A percentile compares a stretch with the other conserved stretches of the same genome.
Conservation (phyloP, 37 sponge, comb jelly and placozoan species). For the Chondrilla cf. caribensis region DNA sequence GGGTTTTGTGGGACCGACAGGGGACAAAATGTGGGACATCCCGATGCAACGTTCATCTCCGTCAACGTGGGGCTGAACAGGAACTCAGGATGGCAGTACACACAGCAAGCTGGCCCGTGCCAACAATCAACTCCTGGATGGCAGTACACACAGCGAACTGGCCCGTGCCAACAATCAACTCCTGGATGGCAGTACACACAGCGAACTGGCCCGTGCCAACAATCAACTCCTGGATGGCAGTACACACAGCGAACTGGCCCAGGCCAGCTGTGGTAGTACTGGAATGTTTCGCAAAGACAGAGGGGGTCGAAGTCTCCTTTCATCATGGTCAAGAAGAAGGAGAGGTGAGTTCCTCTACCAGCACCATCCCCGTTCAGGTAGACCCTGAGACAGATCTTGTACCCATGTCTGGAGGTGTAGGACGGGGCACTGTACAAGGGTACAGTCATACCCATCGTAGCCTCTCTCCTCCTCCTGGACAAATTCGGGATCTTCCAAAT, state of each 20-base stretch:
- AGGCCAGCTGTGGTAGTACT: slow-evolving; percentile 65
- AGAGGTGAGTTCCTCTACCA: slow-evolving; percentile 67
- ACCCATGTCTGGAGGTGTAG: slow-evolving; percentile 77
- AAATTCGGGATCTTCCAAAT: slow-evolving; percentile 86
- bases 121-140: too few species aligned
- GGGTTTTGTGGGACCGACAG: slow-evolving; percentile 43
- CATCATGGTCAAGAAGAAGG: slow-evolving; percentile 84
- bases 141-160: too few species aligned
- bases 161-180: too few species aligned
- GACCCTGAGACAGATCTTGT: slow-evolving; percentile 77
- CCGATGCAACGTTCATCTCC: slow-evolving; percentile 87
- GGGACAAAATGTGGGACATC: slow-evolving; percentile 80
- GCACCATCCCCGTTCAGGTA: slow-evolving; percentile 86
- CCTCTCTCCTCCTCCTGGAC: slow-evolving; percentile 58
- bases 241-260: too few species aligned
- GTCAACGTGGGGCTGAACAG: slow-evolving; percentile 67
- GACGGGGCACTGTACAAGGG: slow-evolving; percentile 85
- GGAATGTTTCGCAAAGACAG: slow-evolving; percentile 60
- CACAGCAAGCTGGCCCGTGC: too few species aligned
- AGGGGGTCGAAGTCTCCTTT: slow-evolving; percentile 85
- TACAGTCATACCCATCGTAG: slow-evolving; percentile 55
- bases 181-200: too few species aligned
- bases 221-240: too few species aligned
- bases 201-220: too few species aligned
- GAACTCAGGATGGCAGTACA: too few species aligned